Percentiles rank a stretch among this genome's conserved stretches.
Conservation (phyloP, 2,113 vertebrate genomes). For the Melanocharis versteri region DNA sequence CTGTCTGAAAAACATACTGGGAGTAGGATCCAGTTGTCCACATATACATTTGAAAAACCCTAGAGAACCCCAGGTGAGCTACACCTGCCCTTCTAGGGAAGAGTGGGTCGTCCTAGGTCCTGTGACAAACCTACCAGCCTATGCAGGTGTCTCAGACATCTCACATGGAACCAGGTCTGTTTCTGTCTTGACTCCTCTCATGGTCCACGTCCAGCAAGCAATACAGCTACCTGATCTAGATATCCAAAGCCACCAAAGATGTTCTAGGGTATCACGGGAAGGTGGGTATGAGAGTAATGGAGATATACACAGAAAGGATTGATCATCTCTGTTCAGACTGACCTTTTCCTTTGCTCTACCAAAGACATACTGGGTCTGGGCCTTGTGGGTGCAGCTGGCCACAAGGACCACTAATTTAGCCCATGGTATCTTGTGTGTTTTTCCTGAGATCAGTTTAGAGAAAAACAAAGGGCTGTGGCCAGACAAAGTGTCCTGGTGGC, state of each 20-base stretch:
- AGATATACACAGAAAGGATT: not conserved
- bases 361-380: not conserved
- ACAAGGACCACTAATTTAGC: not conserved
- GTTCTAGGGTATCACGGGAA: not conserved
- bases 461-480: not conserved
- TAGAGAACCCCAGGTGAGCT: not conserved
- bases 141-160: not conserved
- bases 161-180: not conserved
- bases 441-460: not conserved
- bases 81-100: not conserved
- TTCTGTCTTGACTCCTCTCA: not conserved
- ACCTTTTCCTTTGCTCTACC: not conserved
- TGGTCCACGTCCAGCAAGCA: not conserved
- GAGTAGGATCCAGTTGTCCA: not conserved
- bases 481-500: not conserved
- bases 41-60: not conserved
- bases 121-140: not conserved
- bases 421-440: not conserved
- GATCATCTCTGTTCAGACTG: not conserved
- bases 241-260: not conserved
- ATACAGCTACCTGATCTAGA: not conserved
- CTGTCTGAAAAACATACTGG: not conserved
- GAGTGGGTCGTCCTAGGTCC: not conserved
- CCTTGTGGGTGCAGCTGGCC: not conserved
- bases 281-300: not conserved